Percentiles rank a stretch among this genome's conserved stretches.
Conservation (phyloP, 2,888 invertebrate genomes). For the Epistrophella euchroma region DNA sequence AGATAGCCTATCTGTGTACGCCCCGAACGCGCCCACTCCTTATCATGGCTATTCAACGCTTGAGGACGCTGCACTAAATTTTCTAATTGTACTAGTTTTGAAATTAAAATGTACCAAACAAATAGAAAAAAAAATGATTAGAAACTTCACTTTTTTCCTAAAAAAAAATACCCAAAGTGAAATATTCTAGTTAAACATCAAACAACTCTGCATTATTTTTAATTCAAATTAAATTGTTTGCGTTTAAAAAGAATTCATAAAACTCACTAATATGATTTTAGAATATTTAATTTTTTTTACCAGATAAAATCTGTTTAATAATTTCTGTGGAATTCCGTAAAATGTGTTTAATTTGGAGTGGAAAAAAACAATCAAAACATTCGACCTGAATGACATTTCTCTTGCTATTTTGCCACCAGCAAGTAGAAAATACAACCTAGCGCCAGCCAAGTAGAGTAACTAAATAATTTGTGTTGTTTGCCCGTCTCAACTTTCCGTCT, state of each 20-base stretch:
- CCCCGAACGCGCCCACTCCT: background rate
- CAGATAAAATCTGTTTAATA: background rate
- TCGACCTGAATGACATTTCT: constrained; percentile 75
- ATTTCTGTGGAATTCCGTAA: background rate
- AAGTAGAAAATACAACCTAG: background rate
- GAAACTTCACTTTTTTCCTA: constrained; percentile 66
- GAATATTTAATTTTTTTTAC: background rate
- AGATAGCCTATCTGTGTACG: too few species aligned
- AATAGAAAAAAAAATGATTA: constrained; percentile 53
- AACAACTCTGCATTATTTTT: constrained; percentile 49
- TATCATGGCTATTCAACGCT: background rate
- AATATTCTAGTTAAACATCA: constrained; percentile 45
- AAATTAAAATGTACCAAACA: constrained; percentile 8
- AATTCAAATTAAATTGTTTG: constrained; percentile 8
- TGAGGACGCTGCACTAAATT: background rate
- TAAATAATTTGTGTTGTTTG: background rate
- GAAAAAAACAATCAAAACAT: constrained; percentile 70
- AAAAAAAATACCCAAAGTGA: constrained; percentile 39
- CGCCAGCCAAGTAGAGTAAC: background rate
- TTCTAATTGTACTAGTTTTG: constrained; percentile 49
- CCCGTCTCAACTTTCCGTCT: background rate
- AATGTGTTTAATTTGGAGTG: constrained; percentile 34
- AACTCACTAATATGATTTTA: background rate
- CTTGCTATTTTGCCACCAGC: constrained; percentile 27
- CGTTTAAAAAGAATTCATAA: background rate